phyloP scores from a whole-genome alignment of 2,113 vertebrate genomes.

The Sterna hirundo region DNA sequence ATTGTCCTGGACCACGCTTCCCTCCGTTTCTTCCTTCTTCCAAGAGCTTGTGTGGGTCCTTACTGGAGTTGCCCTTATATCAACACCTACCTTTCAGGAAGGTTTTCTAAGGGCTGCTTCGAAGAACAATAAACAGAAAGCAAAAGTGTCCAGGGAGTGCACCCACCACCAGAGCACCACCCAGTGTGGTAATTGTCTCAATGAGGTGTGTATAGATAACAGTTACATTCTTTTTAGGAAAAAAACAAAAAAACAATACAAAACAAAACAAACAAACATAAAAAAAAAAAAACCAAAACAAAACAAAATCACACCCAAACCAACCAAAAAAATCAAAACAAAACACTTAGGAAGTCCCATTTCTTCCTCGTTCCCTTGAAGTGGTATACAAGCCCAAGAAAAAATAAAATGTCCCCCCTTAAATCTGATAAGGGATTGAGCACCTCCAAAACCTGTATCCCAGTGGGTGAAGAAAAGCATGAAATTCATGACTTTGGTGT shows the following conservation, averaged over 20 bases:
- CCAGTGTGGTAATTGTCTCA: not conserved
- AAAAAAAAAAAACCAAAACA: too few relatives aligned
- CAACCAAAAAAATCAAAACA: not conserved
- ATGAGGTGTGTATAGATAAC: too few relatives aligned
- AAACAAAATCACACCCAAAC: not conserved
- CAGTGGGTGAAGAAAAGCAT: not conserved
- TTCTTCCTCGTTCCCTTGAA: not conserved
- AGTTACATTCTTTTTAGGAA: too few relatives aligned
- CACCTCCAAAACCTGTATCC: not conserved
- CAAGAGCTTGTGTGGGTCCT: not conserved
- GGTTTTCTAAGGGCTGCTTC: not conserved
- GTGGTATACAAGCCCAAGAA: not conserved
- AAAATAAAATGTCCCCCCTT: not conserved
- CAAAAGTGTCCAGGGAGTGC: not conserved
- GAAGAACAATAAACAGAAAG: not conserved
- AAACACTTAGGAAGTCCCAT: not conserved
- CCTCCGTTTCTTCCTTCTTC: not conserved
- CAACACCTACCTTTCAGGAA: not conserved
- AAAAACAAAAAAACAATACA: too few relatives aligned
- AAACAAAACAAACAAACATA: not conserved
- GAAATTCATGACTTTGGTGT: not conserved
- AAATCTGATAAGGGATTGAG: not conserved
- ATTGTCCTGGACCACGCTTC: not conserved
- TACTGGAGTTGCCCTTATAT: not conserved
- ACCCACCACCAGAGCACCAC: rapidly evolving